Percentiles rank a stretch among this genome's conserved stretches.
phyloP scores from a whole-genome alignment of 2,888 invertebrate genomes.

The Nomada goodeniana region DNA sequence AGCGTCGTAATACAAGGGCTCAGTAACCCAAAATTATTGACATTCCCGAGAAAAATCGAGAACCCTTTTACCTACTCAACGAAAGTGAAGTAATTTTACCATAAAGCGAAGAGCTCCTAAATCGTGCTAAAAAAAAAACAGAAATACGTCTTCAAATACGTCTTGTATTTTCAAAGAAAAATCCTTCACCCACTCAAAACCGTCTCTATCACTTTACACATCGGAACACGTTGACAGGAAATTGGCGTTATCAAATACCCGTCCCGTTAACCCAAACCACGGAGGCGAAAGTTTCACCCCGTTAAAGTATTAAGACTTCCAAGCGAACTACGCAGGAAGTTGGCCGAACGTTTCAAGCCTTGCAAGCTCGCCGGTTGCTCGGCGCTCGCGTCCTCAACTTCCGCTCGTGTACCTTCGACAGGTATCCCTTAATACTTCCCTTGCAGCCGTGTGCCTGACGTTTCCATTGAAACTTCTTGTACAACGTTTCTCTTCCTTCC shows the following conservation, averaged over 20 bases:
- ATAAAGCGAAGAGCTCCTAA: too few relatives aligned
- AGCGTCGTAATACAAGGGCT: too few relatives aligned
- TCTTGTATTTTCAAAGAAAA: too few relatives aligned
- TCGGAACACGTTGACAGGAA: too few relatives aligned
- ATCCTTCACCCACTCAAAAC: too few relatives aligned
- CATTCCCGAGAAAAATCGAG: too few relatives aligned
- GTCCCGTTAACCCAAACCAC: background rate
- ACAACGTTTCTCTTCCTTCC: background rate
- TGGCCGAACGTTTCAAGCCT: background rate
- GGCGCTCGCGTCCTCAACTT: background rate
- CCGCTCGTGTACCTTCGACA: background rate
- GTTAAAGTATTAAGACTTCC: background rate
- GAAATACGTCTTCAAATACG: too few relatives aligned
- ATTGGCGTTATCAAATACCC: background rate
- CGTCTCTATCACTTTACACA: too few relatives aligned
- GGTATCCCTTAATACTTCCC: constrained; percentile 31
- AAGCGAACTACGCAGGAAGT: background rate
- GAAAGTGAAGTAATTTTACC: too few relatives aligned
- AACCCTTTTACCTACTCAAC: too few relatives aligned
- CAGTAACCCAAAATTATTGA: too few relatives aligned
- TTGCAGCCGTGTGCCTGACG: constrained; percentile 45
- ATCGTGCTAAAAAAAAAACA: too few relatives aligned
- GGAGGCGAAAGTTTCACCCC: background rate
- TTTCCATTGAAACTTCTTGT: constrained; percentile 47
- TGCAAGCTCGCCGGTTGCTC: background rate